Base-by-base conservation (phyloP, 2,888 invertebrate genomes). In the Hydrotaea diabolus region DNA sequence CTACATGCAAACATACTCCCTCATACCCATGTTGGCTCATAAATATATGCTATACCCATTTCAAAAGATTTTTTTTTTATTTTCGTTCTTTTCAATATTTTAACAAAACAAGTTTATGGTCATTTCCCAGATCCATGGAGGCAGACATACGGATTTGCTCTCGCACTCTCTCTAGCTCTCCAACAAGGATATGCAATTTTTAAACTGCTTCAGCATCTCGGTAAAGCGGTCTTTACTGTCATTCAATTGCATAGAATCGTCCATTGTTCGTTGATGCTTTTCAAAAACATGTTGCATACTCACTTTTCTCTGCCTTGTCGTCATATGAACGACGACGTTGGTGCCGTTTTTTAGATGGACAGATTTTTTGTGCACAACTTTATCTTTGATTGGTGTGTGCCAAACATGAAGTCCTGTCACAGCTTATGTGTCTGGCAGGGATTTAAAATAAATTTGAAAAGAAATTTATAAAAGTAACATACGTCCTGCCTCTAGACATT, bases 1-100 rank as follows among this genome's bases (percentile, higher is more conserved):
- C n/a, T n/a, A n/a, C n/a, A n/a, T n/a, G n/a, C n/a, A n/a, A n/a
- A n/a, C n/a, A n/a, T n/a, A n/a, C n/a, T n/a, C n/a, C n/a, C n/a
- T 7, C 43, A 43, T 9, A 43, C 43, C 9, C 43, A 15, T 3
- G 3, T 43, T 43, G 3, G 15, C 43, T 43, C 15, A 43, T 43
- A 43, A 43, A 43, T 43, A 43, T 43, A 9, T 13, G 43, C 43
- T 43, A 43, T 43, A 9, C 31, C 31, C 31, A 31, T 31, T 31
- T 31, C 2, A 4, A 31, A 2, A 9, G 43, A 9, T 4, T 43
- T 90, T 87, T 90, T 31, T 31, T 7, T n/a, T n/a, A n/a, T n/a
- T n/a, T n/a, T n/a, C n/a, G n/a, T n/a, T n/a, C 87, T 88, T 88
- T 87, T 89, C 88, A 87, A 88, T 89, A 87, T 88, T 88, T 89